These are phyloP conservation scores for Physella acuta DNA, from an alignment of 1,140 invertebrate species.

Conservation along the genomic window DNA sequence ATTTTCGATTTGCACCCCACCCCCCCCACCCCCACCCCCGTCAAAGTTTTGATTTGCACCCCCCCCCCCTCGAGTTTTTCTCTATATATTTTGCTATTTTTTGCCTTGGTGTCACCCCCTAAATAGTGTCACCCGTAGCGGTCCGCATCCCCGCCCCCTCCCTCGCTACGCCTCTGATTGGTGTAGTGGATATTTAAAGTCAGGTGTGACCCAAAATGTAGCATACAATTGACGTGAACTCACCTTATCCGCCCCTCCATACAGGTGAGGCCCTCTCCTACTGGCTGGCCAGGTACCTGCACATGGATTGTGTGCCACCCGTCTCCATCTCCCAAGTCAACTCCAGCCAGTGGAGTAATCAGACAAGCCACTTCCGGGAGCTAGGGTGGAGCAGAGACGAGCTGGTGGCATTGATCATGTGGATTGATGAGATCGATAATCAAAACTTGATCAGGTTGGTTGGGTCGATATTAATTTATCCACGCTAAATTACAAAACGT, in stretches of 20 bases:
- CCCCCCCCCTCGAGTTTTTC: too few relatives aligned
- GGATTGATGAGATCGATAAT: conserved; percentile 50
- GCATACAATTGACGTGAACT: background rate
- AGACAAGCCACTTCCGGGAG: conserved; percentile 28
- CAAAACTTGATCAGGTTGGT: background rate
- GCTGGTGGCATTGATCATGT: conserved; percentile 56
- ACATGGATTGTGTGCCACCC: conserved; percentile 54
- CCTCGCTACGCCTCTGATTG: background rate
- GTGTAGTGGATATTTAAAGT: background rate
- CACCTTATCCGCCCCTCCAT: conserved; percentile 17
- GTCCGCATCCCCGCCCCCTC: too few relatives aligned
- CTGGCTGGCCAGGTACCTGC: conserved; percentile 52
- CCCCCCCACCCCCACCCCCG: too few relatives aligned
- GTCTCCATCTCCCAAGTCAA: conserved; percentile 48
- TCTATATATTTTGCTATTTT: background rate
- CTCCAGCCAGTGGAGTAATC: conserved; percentile 40
- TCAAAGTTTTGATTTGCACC: too few relatives aligned
- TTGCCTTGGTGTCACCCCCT: background rate
- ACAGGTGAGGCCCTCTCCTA: conserved; percentile 58
- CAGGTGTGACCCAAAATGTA: background rate
- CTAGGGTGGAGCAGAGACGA: conserved; percentile 46
- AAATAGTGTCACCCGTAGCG: too few relatives aligned
- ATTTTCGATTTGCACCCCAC: too few relatives aligned
- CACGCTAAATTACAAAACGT: background rate
- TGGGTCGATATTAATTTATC: background rate